Evolutionary conservation across 53 echinoderm and acorn worm genomes (phyloP).

Genomic region (Hippasteria phrygiana): DNA sequence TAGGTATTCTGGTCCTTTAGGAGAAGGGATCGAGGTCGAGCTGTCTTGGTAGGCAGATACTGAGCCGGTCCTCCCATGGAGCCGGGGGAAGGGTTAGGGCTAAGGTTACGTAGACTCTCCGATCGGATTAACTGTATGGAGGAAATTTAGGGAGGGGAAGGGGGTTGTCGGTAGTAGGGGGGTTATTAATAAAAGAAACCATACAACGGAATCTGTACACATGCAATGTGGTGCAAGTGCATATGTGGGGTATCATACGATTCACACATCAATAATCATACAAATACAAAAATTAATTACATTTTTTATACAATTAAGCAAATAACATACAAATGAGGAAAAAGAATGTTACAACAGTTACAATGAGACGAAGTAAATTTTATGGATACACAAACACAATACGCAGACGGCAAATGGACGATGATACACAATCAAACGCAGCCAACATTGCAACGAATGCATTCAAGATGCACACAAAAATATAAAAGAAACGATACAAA

Average conservation of each 20-base stretch:
- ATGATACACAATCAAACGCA: neutral
- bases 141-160: slow-evolving; percentile 32
- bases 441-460: slow-evolving; percentile 1
- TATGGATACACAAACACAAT: neutral
- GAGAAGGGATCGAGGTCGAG: slow-evolving; percentile 61
- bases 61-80: slow-evolving; percentile 6
- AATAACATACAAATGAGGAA: too few species aligned
- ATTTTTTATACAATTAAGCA: too few species aligned
- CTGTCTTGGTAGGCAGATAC: slow-evolving; percentile 39
- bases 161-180: slow-evolving; percentile 2
- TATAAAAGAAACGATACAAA: slow-evolving; percentile 33
- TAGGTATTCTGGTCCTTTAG: slow-evolving; percentile 43
- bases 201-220: slow-evolving; percentile 78
- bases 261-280: too few species aligned
- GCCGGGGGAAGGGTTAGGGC: slow-evolving; percentile 79
- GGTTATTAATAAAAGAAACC: slow-evolving; percentile 86
- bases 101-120: slow-evolving; percentile 93
- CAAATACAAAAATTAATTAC: too few species aligned
- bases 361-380: neutral
- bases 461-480: slow-evolving; percentile 5
- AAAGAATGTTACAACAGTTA: neutral
- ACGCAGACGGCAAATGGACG: neutral
- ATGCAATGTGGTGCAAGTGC: slow-evolving; percentile 14
- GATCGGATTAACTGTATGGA: slow-evolving; percentile 80
- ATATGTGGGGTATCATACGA: neutral